Conservation (phyloP, 2,113 vertebrate species). For the Struthidea cinerea region DNA sequence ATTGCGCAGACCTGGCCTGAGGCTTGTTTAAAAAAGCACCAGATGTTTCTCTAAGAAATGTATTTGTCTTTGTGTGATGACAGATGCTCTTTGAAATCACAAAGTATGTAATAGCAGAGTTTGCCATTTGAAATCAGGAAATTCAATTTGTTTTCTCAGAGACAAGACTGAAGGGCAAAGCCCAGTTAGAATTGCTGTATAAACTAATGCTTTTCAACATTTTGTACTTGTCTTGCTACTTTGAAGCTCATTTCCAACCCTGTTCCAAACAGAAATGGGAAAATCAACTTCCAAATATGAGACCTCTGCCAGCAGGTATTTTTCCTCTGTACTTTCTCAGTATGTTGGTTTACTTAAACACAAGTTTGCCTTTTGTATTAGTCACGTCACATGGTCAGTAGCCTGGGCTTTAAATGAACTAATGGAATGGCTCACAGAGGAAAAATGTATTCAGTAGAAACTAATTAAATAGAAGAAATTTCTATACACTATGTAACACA, state of each 20-base stretch:
- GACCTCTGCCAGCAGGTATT: not conserved
- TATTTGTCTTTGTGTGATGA: conserved; percentile 79
- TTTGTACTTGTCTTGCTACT: conserved; percentile 15
- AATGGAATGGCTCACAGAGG: not conserved
- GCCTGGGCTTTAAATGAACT: not conserved
- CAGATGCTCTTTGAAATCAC: conserved; percentile 80
- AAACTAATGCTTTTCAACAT: conserved; percentile 42
- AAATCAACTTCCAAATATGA: not conserved
- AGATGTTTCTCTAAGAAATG: conserved; percentile 78
- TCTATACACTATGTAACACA: not conserved
- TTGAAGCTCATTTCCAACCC: conserved; percentile 27
- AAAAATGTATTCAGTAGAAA: not conserved
- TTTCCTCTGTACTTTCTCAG: not conserved
- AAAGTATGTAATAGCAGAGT: conserved; percentile 74
- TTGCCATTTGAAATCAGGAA: conserved; percentile 76
- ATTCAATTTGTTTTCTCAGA: conserved; percentile 72
- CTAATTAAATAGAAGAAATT: not conserved
- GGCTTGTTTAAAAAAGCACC: conserved; percentile 77
- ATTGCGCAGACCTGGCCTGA: conserved; percentile 69
- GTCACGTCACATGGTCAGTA: not conserved
- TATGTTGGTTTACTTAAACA: not conserved
- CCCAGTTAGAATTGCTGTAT: conserved; percentile 39
- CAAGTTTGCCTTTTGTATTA: not conserved
- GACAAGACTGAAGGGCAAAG: conserved; percentile 61
- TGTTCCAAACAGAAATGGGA: not conserved